These are phyloP conservation scores for Limnodromus scolopaceus DNA, from an alignment of 2,797 vertebrate genomes.

Conservation along the genomic window DNA sequence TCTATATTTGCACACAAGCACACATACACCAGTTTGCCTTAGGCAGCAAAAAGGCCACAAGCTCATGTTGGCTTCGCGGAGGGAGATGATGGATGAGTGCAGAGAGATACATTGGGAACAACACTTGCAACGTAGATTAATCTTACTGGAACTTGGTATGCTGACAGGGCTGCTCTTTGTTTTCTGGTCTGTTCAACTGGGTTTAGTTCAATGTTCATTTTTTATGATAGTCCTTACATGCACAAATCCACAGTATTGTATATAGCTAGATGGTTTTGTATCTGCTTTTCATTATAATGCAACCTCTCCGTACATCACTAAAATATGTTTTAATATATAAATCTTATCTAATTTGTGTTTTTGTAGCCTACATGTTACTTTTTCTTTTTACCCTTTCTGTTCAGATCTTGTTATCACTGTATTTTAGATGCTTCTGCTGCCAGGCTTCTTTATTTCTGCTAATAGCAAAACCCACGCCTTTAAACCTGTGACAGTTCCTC, in stretches of 20 bases:
- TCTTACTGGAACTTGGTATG: slow-evolving; percentile 48
- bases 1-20: not conserved
- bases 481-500: not conserved
- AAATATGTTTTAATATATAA: slow-evolving; percentile 22
- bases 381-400: not conserved
- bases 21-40: not conserved
- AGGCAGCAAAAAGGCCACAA: slow-evolving; percentile 18
- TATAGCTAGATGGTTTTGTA: not conserved
- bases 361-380: not conserved
- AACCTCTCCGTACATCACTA: not conserved
- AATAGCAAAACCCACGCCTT: not conserved
- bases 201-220: slow-evolving; percentile 33
- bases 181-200: slow-evolving; percentile 36
- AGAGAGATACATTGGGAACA: slow-evolving; percentile 40
- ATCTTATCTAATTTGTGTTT: slow-evolving; percentile 4
- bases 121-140: slow-evolving; percentile 54
- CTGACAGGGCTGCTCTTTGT: slow-evolving; percentile 54
- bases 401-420: not conserved
- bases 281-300: slow-evolving; percentile 32
- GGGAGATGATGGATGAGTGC: slow-evolving; percentile 53
- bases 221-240: slow-evolving; percentile 9
- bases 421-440: slow-evolving; percentile 6
- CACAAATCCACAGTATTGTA: not conserved
- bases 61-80: slow-evolving; percentile 2
- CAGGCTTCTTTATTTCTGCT: slow-evolving; percentile 11